Evolutionary conservation across 2,888 invertebrate genomes (phyloP), one percentile per base, ranked within the genome.

Genomic region (Keiferia lycopersicella): DNA sequence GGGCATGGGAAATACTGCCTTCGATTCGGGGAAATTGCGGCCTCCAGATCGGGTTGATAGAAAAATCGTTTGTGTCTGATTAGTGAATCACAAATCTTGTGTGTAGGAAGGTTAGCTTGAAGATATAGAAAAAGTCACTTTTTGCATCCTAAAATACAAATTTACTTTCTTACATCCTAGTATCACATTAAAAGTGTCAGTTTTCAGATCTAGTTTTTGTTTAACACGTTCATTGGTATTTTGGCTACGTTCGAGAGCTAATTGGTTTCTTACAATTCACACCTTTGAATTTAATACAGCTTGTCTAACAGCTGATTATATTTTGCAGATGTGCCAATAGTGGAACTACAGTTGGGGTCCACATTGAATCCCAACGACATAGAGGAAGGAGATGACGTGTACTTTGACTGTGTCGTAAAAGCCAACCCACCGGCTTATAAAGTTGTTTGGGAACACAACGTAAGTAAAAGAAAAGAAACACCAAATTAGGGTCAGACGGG

Each of bases 361-460:
- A 87, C 87, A 69, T 67, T 91, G 67, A 91, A 91, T 69, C 89
- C 91, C 0, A 88, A 90, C 66, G 91, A 91, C 68, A 92, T 91
- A 18, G 91, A 91, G 73, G 91, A 92, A 75, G 91, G 90, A 0
- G 91, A 91, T 65, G 91, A 92, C 67, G 91, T 91, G 2, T 91
- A 92, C 74, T 92, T 92, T 65, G 89, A 89, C 68, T 92, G 92
- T 71, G 80, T 81, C 58, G 91, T 92, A 38, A 80, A 80, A 61
- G 89, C 92, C 57, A 90, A 91, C 73, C 92, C 92, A n/a, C 88
- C 90, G n/a, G 90, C 91, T 68, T 92, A 92, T 74, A 92, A 92
- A 84, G 87, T 92, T 69, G 84, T 92, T 48, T 92, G 92, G 92
- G 91, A 91, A 70, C 92, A 92, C 75, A 87, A 92, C 70, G 92